A percentile compares a stretch with the other conserved stretches of the same genome.
Evolutionary conservation across 2,113 vertebrate species (phyloP).

Genomic region (Lophius piscatorius): DNA sequence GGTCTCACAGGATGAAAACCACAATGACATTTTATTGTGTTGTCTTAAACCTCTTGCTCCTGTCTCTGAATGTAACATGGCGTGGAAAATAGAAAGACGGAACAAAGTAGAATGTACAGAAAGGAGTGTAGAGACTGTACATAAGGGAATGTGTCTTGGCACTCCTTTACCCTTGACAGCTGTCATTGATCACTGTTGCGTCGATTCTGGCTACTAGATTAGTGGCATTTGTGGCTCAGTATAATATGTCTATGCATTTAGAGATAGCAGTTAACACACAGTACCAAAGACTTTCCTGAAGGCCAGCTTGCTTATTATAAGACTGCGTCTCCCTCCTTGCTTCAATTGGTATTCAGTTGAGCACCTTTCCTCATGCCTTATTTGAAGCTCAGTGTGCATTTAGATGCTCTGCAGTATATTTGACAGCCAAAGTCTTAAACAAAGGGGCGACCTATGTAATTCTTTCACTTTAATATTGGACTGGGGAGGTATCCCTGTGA

Average conservation of each 20-base stretch:
- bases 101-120: conserved; percentile 9
- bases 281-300: conserved; percentile 47
- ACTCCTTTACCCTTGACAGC: conserved; percentile 25
- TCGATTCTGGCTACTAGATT: conserved; percentile 32
- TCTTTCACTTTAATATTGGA: conserved; percentile 18
- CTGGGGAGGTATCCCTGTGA: not conserved
- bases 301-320: conserved; percentile 17
- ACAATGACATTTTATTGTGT: conserved; percentile 31
- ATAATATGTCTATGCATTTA: conserved; percentile 55
- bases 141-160: conserved; percentile 2
- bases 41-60: conserved; percentile 46
- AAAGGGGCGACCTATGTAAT: conserved; percentile 5
- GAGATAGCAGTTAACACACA: conserved; percentile 49
- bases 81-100: not conserved
- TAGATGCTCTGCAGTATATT: conserved; percentile 11
- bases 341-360: conserved; percentile 6
- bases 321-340: conserved; percentile 14
- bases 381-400: conserved; percentile 25
- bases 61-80: conserved; percentile 15
- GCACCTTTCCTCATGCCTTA: conserved; percentile 3
- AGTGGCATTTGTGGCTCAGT: conserved; percentile 11
- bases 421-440: conserved; percentile 3
- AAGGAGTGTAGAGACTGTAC: not conserved
- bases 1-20: conserved; percentile 41
- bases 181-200: conserved; percentile 35